phyloP scores from a whole-genome alignment of 2,797 vertebrate species.

The Synaphobranchus kaupii region DNA sequence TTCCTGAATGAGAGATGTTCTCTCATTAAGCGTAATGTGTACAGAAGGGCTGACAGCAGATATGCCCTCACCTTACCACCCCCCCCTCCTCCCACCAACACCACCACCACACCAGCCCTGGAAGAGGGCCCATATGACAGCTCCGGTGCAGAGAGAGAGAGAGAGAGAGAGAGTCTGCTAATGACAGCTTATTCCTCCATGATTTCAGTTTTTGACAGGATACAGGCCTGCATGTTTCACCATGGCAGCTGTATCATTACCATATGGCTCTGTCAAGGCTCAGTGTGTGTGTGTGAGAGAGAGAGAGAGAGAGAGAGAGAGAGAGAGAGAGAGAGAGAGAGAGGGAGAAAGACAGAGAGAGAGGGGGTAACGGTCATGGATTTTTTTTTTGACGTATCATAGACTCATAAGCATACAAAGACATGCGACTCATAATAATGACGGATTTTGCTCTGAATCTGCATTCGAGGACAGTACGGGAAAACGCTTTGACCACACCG shows the following conservation, averaged over 20 bases:
- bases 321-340: slow-evolving; percentile 59
- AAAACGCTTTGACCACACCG: neutral
- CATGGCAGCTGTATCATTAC: slow-evolving; percentile 94
- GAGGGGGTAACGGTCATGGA: neutral
- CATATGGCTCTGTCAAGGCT: slow-evolving; percentile 91
- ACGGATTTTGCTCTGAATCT: neutral
- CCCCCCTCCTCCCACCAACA: slow-evolving; percentile 76
- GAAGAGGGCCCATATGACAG: slow-evolving; percentile 20
- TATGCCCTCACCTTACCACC: neutral
- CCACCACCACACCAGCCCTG: slow-evolving; percentile 62
- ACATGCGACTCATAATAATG: neutral
- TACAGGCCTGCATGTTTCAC: slow-evolving; percentile 92
- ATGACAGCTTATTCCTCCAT: slow-evolving; percentile 96
- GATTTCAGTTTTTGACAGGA: slow-evolving; percentile 94
- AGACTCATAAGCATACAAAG: neutral
- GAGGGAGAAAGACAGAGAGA: slow-evolving; percentile 40
- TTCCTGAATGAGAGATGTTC: slow-evolving; percentile 24
- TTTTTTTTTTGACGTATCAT: neutral
- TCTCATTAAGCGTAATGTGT: slow-evolving; percentile 66
- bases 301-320: slow-evolving; percentile 53
- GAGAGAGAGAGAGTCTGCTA: slow-evolving; percentile 69
- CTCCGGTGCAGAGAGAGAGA: neutral
- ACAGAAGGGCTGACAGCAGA: slow-evolving; percentile 63
- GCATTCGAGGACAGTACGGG: neutral
- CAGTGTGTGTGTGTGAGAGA: slow-evolving; percentile 65